Conservation (phyloP, 1,140 invertebrate genomes). For the Mizuhopecten yessoensis region DNA sequence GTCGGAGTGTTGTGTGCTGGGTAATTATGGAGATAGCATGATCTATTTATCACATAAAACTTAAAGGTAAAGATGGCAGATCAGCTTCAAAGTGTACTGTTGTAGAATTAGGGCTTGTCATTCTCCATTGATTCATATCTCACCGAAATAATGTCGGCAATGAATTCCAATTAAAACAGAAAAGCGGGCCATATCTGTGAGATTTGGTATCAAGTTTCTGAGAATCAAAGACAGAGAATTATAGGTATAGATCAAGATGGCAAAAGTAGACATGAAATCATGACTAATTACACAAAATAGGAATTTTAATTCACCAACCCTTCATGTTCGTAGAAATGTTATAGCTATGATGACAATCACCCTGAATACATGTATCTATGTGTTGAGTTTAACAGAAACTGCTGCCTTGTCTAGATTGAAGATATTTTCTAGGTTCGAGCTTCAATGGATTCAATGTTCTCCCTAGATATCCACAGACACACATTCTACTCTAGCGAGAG, state of each 20-base stretch:
- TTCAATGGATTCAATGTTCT: too few species aligned
- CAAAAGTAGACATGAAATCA: neutral
- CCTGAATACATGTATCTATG: too few species aligned
- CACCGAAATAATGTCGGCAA: neutral
- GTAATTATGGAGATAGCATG: neutral
- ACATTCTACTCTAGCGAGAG: too few species aligned
- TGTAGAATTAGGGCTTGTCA: neutral
- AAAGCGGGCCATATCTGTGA: neutral
- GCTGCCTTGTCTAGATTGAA: too few species aligned
- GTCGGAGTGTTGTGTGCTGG: neutral
- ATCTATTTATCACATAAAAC: neutral
- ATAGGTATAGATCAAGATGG: neutral
- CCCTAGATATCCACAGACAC: too few species aligned
- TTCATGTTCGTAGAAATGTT: too few species aligned
- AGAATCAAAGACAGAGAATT: neutral
- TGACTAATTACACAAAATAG: neutral
- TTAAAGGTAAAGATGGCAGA: neutral
- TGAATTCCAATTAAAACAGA: constrained; percentile 29
- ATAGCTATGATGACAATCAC: too few species aligned
- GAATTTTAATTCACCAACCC: neutral
- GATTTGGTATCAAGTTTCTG: neutral
- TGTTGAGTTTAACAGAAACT: too few species aligned
- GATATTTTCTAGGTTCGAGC: too few species aligned
- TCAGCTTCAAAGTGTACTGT: neutral
- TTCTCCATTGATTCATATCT: neutral